Base-by-base conservation (phyloP, 2,888 invertebrate genomes). In the Epinotia ramella region DNA sequence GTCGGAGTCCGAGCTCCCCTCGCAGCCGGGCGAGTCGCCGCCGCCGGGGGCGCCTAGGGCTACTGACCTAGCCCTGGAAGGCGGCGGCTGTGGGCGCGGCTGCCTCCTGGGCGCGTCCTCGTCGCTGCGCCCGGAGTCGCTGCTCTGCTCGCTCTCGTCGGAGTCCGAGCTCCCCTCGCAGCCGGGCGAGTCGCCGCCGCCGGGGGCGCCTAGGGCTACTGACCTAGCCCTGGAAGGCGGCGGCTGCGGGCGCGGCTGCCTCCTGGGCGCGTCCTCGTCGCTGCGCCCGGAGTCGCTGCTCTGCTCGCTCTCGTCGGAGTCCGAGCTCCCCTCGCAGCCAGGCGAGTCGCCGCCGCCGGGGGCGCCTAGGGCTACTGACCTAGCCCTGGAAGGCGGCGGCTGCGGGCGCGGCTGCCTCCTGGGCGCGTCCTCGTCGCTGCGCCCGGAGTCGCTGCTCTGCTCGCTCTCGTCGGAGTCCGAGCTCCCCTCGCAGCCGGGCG, bases 111-210 rank as follows among this genome's bases (percentile, higher is more conserved):
- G 88, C 81, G 59, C 84, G 80, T 93, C 92, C 81, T 93, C 91
- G 77, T 92, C 91, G 77, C 91, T 91, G 69, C 87, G 85, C 3
- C 86, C 91, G 80, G 91, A 91, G 73, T 85, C 89, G 0, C 87
- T 86, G 82, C 91, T 91, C 83, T 89, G 90, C 79, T 91, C 91
- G 81, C 92, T 92, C 24, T 88, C 89, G 20, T 87, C 88, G 0
- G 87, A 86, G 3, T 87, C 87, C 72, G 80, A 87, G 87, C 79
- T 87, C 88, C n/a, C 85, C 90, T 86, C 87, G 56, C 84, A 88
- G 76, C 83, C 86, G 16, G 84, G 79, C 13, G 79, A 84, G 78
- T 85, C 87, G 0, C 82, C 88, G 65, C 83, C 86, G 24, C 87
- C 91, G 72, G 85, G 82, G 74, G 86, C 83, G 85, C 93, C 93